These are phyloP conservation scores for Laticauda colubrina DNA, from an alignment of 2,113 vertebrate species.

Conservation along the genomic window DNA sequence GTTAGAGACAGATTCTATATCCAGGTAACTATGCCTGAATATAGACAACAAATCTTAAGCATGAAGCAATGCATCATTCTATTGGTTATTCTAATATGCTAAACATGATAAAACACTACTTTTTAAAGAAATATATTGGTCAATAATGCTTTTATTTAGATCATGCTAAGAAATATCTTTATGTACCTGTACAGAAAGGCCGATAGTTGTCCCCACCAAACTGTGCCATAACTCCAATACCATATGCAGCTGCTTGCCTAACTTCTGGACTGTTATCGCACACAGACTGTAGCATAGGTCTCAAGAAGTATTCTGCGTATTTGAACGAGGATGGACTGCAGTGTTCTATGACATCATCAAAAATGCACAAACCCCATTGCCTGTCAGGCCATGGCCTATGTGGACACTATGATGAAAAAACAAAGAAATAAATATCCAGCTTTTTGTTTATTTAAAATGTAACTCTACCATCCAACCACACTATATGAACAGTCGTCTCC, in stretches of 20 bases:
- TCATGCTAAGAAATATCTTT: neutral
- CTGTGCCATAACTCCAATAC: constrained; percentile 94
- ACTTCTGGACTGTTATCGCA: constrained; percentile 93
- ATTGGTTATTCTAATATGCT: neutral
- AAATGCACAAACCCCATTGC: constrained; percentile 98
- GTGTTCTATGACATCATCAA: constrained; percentile 95
- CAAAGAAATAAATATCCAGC: neutral
- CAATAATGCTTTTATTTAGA: neutral
- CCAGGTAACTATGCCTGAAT: neutral
- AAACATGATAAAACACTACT: neutral
- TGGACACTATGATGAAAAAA: constrained; percentile 77
- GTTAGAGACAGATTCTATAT: neutral
- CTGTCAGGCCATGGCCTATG: constrained; percentile 94
- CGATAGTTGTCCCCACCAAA: constrained; percentile 94
- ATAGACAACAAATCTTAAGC: neutral
- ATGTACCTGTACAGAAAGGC: constrained; percentile 89
- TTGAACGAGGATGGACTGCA: constrained; percentile 97
- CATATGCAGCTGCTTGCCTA: constrained; percentile 93
- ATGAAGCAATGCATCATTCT: neutral
- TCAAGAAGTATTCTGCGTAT: constrained; percentile 90
- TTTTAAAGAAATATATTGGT: neutral
- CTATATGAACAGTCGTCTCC: neutral
- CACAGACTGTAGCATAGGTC: constrained; percentile 88
- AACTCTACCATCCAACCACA: neutral
- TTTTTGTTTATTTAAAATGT: neutral